A percentile compares a stretch with the other conserved stretches of the same genome.
phyloP scores from a whole-genome alignment of 2,113 vertebrate species.

The Xiphophorus maculatus region DNA sequence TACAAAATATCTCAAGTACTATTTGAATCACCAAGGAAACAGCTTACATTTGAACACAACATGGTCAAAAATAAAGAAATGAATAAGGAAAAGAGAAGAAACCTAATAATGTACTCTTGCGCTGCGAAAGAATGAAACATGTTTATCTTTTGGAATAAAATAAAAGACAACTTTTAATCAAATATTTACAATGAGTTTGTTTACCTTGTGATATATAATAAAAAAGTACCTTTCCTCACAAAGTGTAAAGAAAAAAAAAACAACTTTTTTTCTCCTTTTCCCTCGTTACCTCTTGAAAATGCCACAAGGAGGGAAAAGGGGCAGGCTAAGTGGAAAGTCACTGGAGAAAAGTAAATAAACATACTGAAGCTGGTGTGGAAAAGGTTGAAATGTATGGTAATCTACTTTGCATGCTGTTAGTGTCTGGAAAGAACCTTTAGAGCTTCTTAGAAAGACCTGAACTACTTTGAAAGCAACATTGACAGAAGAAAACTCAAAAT shows the following conservation, averaged over 20 bases:
- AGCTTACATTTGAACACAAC: constrained; percentile 23
- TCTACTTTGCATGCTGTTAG: constrained; percentile 10
- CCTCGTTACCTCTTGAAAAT: constrained; percentile 32
- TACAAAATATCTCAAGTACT: constrained; percentile 46
- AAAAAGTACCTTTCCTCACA: not conserved
- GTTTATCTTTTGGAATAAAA: not conserved
- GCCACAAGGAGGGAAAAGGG: constrained; percentile 26
- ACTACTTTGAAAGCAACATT: not conserved
- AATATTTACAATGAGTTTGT: not conserved
- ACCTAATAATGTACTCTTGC: not conserved
- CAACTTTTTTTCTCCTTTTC: not conserved
- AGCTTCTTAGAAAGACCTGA: not conserved
- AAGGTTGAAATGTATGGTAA: constrained; percentile 37
- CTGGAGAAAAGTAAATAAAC: constrained; percentile 52
- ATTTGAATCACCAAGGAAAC: constrained; percentile 41
- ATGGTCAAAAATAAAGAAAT: not conserved
- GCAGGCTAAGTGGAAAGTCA: constrained; percentile 45
- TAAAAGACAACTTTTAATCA: not conserved
- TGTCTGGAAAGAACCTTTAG: not conserved
- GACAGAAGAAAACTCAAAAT: not conserved
- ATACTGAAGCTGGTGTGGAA: constrained; percentile 28
- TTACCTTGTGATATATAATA: not conserved
- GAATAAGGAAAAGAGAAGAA: not conserved
- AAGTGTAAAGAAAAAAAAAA: not conserved
- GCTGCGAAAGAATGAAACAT: not conserved